Conservation (phyloP, 2,888 invertebrate species). For the Drosophila subsilvestris region DNA sequence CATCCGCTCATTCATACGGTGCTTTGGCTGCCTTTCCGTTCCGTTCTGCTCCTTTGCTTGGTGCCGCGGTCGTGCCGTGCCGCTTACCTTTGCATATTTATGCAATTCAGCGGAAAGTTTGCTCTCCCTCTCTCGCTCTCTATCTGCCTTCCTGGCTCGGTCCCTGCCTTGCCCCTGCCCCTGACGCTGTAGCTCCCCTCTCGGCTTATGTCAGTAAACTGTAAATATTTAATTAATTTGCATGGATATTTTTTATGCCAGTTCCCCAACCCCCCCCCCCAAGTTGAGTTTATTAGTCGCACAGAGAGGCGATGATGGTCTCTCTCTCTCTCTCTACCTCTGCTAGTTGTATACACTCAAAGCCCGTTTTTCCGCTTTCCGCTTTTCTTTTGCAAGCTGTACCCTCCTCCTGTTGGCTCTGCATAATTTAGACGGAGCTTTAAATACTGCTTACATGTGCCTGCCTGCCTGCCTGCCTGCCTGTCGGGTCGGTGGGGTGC, state of each 20-base stretch:
- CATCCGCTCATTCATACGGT: constrained; percentile 42
- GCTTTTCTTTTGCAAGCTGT: constrained; percentile 3
- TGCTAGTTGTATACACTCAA: constrained; percentile 10
- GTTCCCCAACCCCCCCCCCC: constrained; percentile 22
- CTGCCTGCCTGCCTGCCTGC: constrained; percentile 29
- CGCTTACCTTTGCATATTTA: constrained; percentile 80
- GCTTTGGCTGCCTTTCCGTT: not conserved
- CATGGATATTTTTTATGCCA: constrained; percentile 78
- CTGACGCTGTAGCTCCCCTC: constrained; percentile 18
- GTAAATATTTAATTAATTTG: constrained; percentile 80
- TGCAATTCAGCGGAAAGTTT: constrained; percentile 80
- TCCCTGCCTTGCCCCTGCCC: not conserved
- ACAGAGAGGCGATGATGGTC: constrained; percentile 27
- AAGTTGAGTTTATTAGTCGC: constrained; percentile 75
- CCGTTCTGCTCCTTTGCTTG: not conserved
- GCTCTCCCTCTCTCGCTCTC: constrained; percentile 34
- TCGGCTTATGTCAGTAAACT: constrained; percentile 78
- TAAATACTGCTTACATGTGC: constrained; percentile 69
- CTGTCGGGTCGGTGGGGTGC: no score
- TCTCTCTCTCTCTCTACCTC: not conserved
- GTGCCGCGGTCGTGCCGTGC: not conserved
- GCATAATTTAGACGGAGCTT: constrained; percentile 74
- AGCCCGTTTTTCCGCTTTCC: constrained; percentile 24
- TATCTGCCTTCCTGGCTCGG: not conserved
- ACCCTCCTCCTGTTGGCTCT: constrained; percentile 40